Evolutionary conservation across 2,113 vertebrate genomes (phyloP).

Genomic region (Gallinago jamesoni): DNA sequence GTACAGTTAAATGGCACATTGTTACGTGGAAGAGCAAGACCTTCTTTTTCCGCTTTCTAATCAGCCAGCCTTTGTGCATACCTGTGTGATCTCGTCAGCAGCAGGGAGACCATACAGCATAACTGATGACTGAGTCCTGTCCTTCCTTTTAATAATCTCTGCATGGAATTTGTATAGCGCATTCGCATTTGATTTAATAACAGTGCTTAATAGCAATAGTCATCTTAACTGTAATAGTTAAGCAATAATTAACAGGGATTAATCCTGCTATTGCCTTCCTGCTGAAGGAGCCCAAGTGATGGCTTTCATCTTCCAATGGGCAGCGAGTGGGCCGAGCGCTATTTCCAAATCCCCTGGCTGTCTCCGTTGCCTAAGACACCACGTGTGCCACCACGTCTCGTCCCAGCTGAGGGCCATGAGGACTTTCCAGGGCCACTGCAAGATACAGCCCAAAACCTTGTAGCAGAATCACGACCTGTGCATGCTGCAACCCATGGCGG

Average conservation of each 20-base stretch:
- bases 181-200: background rate
- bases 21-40: background rate
- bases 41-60: background rate
- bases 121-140: background rate
- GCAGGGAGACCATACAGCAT: background rate
- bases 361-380: background rate
- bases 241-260: background rate
- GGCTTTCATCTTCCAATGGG: background rate
- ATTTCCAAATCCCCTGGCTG: background rate
- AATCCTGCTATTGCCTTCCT: background rate
- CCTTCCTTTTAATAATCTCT: background rate
- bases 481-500: background rate
- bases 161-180: background rate
- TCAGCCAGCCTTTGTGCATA: slow-evolving; percentile 1
- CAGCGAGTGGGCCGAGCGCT: background rate
- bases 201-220: background rate
- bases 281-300: background rate
- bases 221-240: background rate
- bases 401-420: background rate
- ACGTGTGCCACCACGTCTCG: background rate
- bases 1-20: background rate
- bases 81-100: background rate
- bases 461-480: background rate
- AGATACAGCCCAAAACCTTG: background rate
- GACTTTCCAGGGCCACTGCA: background rate